Base-by-base conservation (phyloP, 2,888 invertebrate species). In the Disparrhopalites patrizii region DNA sequence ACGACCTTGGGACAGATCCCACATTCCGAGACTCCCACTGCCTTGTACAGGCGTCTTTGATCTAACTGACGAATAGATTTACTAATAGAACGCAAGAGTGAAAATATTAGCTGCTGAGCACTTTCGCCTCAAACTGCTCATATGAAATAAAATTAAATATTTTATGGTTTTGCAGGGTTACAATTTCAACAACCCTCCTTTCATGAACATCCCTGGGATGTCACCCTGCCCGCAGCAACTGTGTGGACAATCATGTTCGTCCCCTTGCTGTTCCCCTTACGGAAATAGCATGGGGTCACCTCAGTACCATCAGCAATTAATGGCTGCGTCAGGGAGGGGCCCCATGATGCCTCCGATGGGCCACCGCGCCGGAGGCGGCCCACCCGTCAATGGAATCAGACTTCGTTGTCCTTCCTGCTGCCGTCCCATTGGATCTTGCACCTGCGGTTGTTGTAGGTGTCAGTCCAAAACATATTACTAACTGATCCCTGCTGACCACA, bases 331-430 rank as follows among this genome's bases (percentile, higher is more conserved):
- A 2, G 8, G 23, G 3, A 47, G 23, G 23, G n/a, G 3, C 18
- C 47, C 20, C 23, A 18, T 20, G 23, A 47, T 47, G 47, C 47
- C 47, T n/a, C n/a, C n/a, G 3, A 8, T 23, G 20, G 23, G 23
- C 13, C 20, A 47, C 10, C 2, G 3, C 3, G 3, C 8, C n/a
- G n/a, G n/a, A n/a, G n/a, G n/a, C n/a, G n/a, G n/a, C 3, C 47
- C 20, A 7, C 8, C 8, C 40, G 13, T 40, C 3, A 40, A 40
- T 25, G 47, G 47, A 3, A 47, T 47, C 47, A 3, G 47, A 2
- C 47, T 47, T 13, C 47, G 47, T 20, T 47, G 47, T 23, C 47
- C 47, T 23, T 47, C 47, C 20, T 47, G 47, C 13, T 47, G 47
- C 13, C 47, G 47, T 8, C 47, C 47, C 3, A 23, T 47, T 13